These are phyloP conservation scores for Gymnopithys bicolor DNA, from an alignment of 2,797 vertebrate species.

Conservation along the genomic window DNA sequence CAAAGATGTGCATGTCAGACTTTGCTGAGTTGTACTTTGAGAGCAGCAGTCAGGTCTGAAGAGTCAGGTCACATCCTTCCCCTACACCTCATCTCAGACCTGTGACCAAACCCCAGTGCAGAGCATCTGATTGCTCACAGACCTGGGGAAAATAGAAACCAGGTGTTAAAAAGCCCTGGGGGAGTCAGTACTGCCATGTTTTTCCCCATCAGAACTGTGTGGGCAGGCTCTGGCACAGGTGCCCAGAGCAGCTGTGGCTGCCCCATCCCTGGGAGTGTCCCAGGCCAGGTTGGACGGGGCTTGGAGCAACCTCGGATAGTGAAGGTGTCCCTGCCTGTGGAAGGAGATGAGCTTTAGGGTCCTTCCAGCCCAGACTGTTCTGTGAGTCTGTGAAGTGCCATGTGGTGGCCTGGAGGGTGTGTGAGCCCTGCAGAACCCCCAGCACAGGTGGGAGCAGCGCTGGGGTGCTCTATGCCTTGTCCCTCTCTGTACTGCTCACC, in stretches of 20 bases:
- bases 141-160: neutral
- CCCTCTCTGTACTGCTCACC: neutral
- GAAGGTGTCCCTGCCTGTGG: neutral
- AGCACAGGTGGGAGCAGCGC: neutral
- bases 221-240: rapidly evolving
- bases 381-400: neutral
- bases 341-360: rapidly evolving
- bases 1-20: neutral
- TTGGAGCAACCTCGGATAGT: neutral
- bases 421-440: rapidly evolving
- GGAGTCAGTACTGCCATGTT: neutral
- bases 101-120: neutral
- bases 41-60: neutral
- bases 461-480: rapidly evolving
- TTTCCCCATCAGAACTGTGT: neutral
- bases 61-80: neutral
- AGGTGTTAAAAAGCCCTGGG: neutral
- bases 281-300: too few species aligned
- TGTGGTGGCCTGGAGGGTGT: rapidly evolving
- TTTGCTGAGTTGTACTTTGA: neutral
- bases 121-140: neutral
- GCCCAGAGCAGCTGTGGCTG: neutral
- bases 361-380: neutral
- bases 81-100: neutral
- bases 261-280: neutral